phyloP scores from a whole-genome alignment of 1,140 invertebrate genomes.

The Calliphora vicina region DNA sequence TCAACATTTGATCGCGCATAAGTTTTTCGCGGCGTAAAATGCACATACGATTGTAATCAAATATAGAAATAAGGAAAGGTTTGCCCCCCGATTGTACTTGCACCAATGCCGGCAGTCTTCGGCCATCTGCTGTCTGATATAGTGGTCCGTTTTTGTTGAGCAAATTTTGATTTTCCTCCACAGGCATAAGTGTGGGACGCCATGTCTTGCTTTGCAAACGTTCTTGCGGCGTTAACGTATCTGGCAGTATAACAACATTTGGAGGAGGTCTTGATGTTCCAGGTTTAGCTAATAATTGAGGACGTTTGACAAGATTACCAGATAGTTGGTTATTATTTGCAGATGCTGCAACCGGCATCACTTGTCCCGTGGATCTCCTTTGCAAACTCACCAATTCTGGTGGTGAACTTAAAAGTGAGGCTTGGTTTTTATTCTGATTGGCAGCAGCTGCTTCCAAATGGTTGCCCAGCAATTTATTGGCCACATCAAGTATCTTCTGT shows the following conservation, averaged over 20 bases:
- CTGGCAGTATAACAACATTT: slow-evolving; percentile 58
- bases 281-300: slow-evolving; percentile 45
- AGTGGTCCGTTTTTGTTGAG: slow-evolving; percentile 64
- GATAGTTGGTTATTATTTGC: slow-evolving; percentile 20
- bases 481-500: slow-evolving; percentile 50
- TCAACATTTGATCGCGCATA: slow-evolving; percentile 67
- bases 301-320: slow-evolving; percentile 40
- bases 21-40: slow-evolving; percentile 71
- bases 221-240: slow-evolving; percentile 55
- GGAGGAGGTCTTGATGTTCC: slow-evolving; percentile 39
- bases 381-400: slow-evolving; percentile 57
- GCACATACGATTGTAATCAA: slow-evolving; percentile 76
- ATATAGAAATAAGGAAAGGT: slow-evolving; percentile 73
- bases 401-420: slow-evolving; percentile 53
- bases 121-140: slow-evolving; percentile 68
- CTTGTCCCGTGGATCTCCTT: slow-evolving; percentile 38
- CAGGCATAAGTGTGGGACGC: slow-evolving; percentile 74
- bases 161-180: slow-evolving; percentile 65
- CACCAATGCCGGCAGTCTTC: slow-evolving; percentile 66
- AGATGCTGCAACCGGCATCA: background rate
- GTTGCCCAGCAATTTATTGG: slow-evolving; percentile 47
- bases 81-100: slow-evolving; percentile 73
- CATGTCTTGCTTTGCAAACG: slow-evolving; percentile 67
- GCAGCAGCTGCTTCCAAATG: slow-evolving; percentile 33
- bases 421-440: slow-evolving; percentile 17